Base-by-base conservation (phyloP, 2,888 invertebrate genomes). In the Liodrosophila aerea region DNA sequence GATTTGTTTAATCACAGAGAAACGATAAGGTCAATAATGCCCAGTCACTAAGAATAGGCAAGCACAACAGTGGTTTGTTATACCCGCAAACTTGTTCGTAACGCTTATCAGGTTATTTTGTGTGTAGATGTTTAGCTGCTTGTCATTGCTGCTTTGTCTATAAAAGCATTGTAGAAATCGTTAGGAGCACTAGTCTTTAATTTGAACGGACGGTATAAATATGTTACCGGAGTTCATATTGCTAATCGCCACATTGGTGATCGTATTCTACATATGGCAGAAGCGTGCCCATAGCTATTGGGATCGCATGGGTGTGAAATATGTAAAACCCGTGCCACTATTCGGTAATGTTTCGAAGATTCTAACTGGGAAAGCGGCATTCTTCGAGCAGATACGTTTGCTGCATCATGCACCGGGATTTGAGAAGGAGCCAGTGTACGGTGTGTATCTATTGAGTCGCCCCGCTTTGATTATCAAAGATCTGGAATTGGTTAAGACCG, bases 391-490 rank as follows among this genome's bases (percentile, higher is more conserved):
- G 1, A 7, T 90, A 0, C 87, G 89, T 44, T 63, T 88, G 18
- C 11, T 64, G 29, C 39, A 70, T 33, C 33, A 86, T 64, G 29
- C 67, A 57, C 64, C 88, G 27, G 58, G 73, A 2, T 64, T 46
- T 4, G 50, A 71, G 44, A 46, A 87, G 63, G 56, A 71, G 62
- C 66, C 89, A 9, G 29, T 90, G 47, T 60, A 84, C 57, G 84
- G 91, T 59, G 40, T 91, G 59, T 71, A 85, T 85, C 61, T 91
- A 1, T 77, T 91, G 13, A 87, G 91, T 64, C 88, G 88, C 2
- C 91, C 91, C 0, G 80, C 76, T 0, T 12, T 91, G 1, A 4
- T 91, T 1, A 51, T 90, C 0, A 87, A 88, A 2, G 91, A 92
- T 69, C 86, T 89, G 0, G 90, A 90, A 1, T 56, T 91, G 1